Percentiles rank a stretch among this genome's conserved stretches.
Evolutionary conservation across 2,888 invertebrate species (phyloP).

Genomic region (Lamellibrachia satsuma): DNA sequence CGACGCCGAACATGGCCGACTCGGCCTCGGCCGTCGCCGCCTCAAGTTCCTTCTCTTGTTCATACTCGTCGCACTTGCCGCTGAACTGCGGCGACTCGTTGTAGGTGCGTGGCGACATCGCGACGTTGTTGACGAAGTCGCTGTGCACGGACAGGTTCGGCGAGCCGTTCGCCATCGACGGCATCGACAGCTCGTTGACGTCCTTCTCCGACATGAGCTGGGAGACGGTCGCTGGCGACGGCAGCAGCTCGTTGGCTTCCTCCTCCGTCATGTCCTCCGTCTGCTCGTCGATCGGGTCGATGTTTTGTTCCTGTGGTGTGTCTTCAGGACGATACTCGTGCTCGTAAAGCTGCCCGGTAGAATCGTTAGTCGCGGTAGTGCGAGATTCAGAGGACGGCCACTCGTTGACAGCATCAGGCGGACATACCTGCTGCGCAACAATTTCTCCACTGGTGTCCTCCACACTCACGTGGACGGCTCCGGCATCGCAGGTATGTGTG

Average conservation of each 20-base stretch:
- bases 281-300: not conserved
- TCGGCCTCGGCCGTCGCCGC: not conserved
- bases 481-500: not conserved
- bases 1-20: slow-evolving; percentile 13
- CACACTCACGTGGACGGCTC: not conserved
- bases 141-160: slow-evolving; percentile 1
- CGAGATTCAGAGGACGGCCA: not conserved
- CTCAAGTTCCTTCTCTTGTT: not conserved
- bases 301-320: not conserved
- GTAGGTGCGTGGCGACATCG: not conserved
- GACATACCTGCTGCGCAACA: not conserved
- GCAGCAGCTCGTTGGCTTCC: slow-evolving; percentile 3
- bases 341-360: not conserved
- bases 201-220: slow-evolving; percentile 8
- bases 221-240: not conserved
- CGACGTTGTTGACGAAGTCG: slow-evolving; percentile 17
- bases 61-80: slow-evolving; percentile 13
- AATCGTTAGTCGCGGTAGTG: not conserved
- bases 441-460: not conserved
- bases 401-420: not conserved
- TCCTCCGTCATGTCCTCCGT: not conserved
- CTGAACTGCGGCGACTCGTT: slow-evolving; percentile 9
- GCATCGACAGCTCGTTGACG: not conserved
- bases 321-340: not conserved
- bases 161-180: not conserved